phyloP scores from a whole-genome alignment of 2,888 invertebrate genomes.

The Diaphora mendica region DNA sequence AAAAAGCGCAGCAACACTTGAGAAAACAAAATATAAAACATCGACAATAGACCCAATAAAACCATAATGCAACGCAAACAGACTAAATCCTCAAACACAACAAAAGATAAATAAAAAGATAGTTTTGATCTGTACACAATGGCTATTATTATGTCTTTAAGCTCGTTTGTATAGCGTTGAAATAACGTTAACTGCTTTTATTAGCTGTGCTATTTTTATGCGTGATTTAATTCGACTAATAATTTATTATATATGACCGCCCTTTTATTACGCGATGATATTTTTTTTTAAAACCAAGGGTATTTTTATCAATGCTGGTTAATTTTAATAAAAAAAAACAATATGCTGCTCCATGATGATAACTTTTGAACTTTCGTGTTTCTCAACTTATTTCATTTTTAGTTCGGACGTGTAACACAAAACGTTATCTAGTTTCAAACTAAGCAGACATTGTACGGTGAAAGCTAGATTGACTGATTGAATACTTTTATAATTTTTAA shows the following conservation, averaged over 20 bases:
- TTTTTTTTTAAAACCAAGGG: neutral
- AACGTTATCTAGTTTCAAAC: too few relatives aligned
- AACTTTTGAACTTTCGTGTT: neutral
- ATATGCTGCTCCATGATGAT: neutral
- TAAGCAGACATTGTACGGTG: too few relatives aligned
- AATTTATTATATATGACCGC: conserved; percentile 25
- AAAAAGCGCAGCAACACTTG: conserved; percentile 49
- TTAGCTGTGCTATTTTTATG: conserved; percentile 36
- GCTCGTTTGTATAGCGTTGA: conserved; percentile 33
- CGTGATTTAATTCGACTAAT: conserved; percentile 24
- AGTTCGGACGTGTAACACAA: too few relatives aligned
- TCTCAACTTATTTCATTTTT: neutral
- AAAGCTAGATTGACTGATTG: too few relatives aligned
- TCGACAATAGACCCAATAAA: conserved; percentile 43
- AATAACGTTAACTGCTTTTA: conserved; percentile 42
- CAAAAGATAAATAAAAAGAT: conserved; percentile 48
- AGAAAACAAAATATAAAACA: conserved; percentile 49
- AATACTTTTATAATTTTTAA: too few relatives aligned
- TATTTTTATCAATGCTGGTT: neutral
- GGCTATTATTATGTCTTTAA: conserved; percentile 39
- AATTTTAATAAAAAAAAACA: neutral
- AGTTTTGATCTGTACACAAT: conserved; percentile 57
- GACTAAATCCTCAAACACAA: conserved; percentile 54
- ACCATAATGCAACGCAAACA: conserved; percentile 50
- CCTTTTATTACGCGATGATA: conserved; percentile 4